Evolutionary conservation across 2,797 vertebrate species (phyloP), one percentile per base, ranked within the genome.

Genomic region (Sebastes dallii): DNA sequence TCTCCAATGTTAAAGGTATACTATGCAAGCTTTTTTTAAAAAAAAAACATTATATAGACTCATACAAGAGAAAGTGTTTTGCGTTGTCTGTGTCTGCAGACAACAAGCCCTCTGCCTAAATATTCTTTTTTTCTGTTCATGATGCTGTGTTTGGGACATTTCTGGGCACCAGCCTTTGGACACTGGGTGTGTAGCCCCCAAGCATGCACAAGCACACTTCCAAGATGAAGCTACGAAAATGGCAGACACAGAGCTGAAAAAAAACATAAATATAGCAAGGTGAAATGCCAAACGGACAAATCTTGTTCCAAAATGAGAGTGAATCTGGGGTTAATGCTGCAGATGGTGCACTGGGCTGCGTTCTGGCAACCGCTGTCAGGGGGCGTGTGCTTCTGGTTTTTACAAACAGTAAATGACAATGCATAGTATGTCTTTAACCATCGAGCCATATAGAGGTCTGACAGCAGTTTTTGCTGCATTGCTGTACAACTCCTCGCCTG

Each of bases 401-500:
- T 50, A 50, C 46, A 50, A 50, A 50, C 18, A 50, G 18, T 50
- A 8, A 50, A 0, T 0, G 7, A 18, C 46, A 42, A 46, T 46
- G 42, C 3, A 50, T 50, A 50, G 46, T 50, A 18, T 50, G 46
- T 3, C 46, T 9, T 54, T n/a, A 54, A 54, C 9, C 20, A 5
- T 20, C 20, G 0, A 24, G 54, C 22, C n/a, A 55, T 0, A 55
- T 11, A 55, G n/a, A 54, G 9, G 9, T 22, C 52, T 22, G 9
- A 54, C 42, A 46, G 16, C 0, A 0, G 10, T 3, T 6, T 55
- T 55, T 12, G n/a, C n/a, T 24, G 10, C 54, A 55, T 55, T 6
- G 0, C 1, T 54, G 52, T 22, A 55, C 52, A 22, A 0, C 0
- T 55, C 11, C 54, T 55, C 54, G 22, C n/a, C 22, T 55, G 54